Evolutionary conservation across 2,113 vertebrate genomes (phyloP), one percentile per base, ranked within the genome.

Genomic region (Nibea coibor): DNA sequence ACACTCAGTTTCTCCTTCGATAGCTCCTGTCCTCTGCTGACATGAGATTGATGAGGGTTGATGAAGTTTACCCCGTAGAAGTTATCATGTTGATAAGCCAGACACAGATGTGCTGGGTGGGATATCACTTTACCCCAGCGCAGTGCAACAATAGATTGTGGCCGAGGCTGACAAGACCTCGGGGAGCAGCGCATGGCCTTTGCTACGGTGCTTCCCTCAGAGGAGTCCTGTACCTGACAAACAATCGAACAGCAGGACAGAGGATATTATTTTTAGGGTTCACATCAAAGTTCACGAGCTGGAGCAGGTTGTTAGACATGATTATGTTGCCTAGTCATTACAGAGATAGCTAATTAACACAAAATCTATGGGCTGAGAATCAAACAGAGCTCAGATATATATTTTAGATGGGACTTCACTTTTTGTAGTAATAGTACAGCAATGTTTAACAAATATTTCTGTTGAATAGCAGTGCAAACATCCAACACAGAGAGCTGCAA

Each of bases 61-160:
- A 87, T 69, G 16, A 20, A 4, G 24, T 58, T 59, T 17, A 22
- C 75, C 7, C 26, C 19, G 16, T 71, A 91, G 88, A 89, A 82
- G 64, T 19, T 85, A 91, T 92, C 85, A 91, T 93, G 88, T 47
- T 81, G 83, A 26, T 67, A 72, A 69, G 75, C 90, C 92, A 83
- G 89, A 90, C 91, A 89, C 56, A 77, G 50, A 88, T 91, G 82
- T 93, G 92, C 88, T 83, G 79, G 91, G 85, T 78, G 28, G 92
- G 74, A 88, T 93, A 89, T 96, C 95, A 88, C 31, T 53, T 96
- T 95, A 95, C 94, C 90, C 80, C 89, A 88, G 85, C 91, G 93
- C 91, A 84, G 82, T 47, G 82, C 78, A 72, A 91, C 90, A 91
- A 93, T 94, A 95, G 94, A 93, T 94, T 96, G 95, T 91, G 93